Base-by-base conservation (phyloP, 2,113 vertebrate genomes). In the Pogonocichla stellata region DNA sequence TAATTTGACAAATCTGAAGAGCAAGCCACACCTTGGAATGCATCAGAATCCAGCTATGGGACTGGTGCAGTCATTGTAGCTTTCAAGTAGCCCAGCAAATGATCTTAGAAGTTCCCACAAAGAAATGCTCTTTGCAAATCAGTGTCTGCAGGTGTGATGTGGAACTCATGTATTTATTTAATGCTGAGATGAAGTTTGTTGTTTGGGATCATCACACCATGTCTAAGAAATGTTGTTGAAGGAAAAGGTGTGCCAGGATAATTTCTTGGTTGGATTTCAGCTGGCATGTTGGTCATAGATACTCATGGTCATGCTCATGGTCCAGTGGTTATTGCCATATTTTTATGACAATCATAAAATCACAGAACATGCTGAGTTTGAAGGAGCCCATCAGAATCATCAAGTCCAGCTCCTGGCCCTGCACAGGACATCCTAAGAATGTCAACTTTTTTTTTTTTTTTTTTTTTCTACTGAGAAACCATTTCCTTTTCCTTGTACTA, bases 391-490 rank as follows among this genome's bases (percentile, higher is more conserved):
- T 61, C 54, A 61, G 28, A n/a, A 45, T 28, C 45, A 38, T 60
- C 18, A 51, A 15, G 19, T 61, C n/a, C 47, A 45, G 2, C 38
- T 69, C 54, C 38, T 78, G 14, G 14, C 38, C 54, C 38, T 53
- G 47, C 47, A 78, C 28, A 24, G 73, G 47, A n/a, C 33, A 69
- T 12, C 14, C 54, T 15, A 61, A 45, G 23, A 45, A 9, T 56
- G n/a, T 75, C 4, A 1, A 18, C 62, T 23, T 96, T 93, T 20
- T 96, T 94, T 50, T 73, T 88, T 96, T 93, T 20, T 96, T 94
- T 50, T 73, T 88, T 94, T 50, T 72, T 88, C 72, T 92, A 8
- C 73, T 89, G 62, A 81, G 58, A 95, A 97, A 88, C 36, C 28
- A 60, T 88, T 96, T 97, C 47, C 54, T 90, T 94, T 47, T 92